phyloP scores from a whole-genome alignment of 2,888 invertebrate genomes.

The Nephrotoma appendiculata region DNA sequence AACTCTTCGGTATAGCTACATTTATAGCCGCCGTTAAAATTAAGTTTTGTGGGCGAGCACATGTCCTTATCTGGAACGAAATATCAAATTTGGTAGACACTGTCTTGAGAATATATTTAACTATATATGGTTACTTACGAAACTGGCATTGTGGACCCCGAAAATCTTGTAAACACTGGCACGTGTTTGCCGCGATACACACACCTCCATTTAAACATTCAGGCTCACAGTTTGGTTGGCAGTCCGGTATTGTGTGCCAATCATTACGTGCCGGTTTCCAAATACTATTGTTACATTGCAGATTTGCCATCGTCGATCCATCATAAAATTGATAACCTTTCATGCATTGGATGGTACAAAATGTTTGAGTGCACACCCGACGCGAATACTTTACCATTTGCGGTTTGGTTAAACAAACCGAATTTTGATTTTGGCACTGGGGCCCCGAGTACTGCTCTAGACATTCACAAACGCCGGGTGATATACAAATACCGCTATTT shows the following conservation, averaged over 20 bases:
- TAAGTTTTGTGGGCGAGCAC: conserved; percentile 45
- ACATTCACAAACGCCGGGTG: conserved; percentile 62
- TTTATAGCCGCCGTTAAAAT: conserved; percentile 63
- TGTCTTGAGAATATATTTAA: background rate
- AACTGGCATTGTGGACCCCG: conserved; percentile 30
- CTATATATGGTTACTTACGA: background rate
- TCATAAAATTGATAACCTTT: conserved; percentile 56
- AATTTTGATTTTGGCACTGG: conserved; percentile 58
- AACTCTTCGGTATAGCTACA: conserved; percentile 47
- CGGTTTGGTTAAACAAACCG: conserved; percentile 52
- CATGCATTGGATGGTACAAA: conserved; percentile 51
- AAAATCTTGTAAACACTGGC: conserved; percentile 59
- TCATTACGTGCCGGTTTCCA: conserved; percentile 55
- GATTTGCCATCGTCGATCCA: conserved; percentile 49
- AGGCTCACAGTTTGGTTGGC: conserved; percentile 51
- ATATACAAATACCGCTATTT: conserved; percentile 67
- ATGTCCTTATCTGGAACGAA: conserved; percentile 33
- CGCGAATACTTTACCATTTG: conserved; percentile 49
- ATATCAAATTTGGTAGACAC: background rate
- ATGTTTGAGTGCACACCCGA: conserved; percentile 45
- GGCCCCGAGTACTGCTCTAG: conserved; percentile 55
- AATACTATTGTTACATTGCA: conserved; percentile 51
- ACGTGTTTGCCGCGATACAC: conserved; percentile 60
- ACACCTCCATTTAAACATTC: conserved; percentile 66
- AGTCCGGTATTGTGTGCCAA: conserved; percentile 50